Percentiles rank a stretch among this genome's conserved stretches.
Conservation (phyloP, 2,888 invertebrate genomes). For the Cabera pusaria region DNA sequence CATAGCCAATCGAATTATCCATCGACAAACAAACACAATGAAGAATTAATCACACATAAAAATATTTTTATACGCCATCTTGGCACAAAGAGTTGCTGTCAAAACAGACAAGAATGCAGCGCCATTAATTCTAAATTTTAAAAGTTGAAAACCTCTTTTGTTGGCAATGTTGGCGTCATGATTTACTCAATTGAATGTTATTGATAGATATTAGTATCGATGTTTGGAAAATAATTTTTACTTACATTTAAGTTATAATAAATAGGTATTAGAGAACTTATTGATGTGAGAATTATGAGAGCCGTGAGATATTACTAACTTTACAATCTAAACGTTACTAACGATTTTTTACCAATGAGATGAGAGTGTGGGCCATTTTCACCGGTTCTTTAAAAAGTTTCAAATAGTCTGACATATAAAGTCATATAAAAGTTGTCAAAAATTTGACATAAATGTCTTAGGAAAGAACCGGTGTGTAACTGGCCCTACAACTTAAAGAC, state of each 20-base stretch:
- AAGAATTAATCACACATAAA: constrained; percentile 53
- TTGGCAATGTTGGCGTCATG: constrained; percentile 42
- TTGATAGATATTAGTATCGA: constrained; percentile 45
- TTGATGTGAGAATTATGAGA: no score
- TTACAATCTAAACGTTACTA: no score
- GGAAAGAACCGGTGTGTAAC: no score
- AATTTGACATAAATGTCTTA: no score
- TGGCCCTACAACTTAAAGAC: no score
- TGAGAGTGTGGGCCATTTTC: no score
- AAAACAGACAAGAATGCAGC: constrained; percentile 41
- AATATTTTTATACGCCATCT: constrained; percentile 36
- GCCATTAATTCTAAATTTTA: constrained; percentile 51
- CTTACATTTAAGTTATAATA: no score
- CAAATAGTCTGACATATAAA: neutral
- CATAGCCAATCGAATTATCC: constrained; percentile 22
- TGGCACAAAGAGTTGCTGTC: constrained; percentile 50
- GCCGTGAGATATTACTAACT: no score
- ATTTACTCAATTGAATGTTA: constrained; percentile 61
- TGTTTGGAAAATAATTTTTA: constrained; percentile 6
- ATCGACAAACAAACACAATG: constrained; percentile 25
- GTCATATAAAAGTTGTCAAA: no score
- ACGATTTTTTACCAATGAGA: no score
- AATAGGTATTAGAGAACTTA: no score
- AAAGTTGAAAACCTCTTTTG: constrained; percentile 24
- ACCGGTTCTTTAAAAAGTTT: no score